Percentiles rank a stretch among this genome's conserved stretches.
Evolutionary conservation across 2,888 invertebrate genomes (phyloP).

Genomic region (Noctuana brunneofusca): DNA sequence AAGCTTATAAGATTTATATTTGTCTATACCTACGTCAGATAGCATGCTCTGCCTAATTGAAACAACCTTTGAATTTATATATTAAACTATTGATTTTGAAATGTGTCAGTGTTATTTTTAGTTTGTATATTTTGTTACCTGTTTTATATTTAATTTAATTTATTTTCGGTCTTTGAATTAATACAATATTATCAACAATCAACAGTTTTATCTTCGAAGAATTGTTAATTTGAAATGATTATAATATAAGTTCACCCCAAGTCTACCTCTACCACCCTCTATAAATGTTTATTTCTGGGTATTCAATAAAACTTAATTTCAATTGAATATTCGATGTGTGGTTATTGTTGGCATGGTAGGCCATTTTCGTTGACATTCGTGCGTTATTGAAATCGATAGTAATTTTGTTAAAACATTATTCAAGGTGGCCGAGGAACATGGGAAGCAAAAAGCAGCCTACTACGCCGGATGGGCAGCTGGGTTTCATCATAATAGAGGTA

Average conservation of each 20-base stretch:
- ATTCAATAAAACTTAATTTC: neutral
- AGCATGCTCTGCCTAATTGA: neutral
- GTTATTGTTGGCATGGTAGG: neutral
- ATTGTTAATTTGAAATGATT: neutral
- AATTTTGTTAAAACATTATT: slow-evolving; percentile 36
- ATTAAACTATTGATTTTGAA: too few relatives aligned
- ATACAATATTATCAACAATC: neutral
- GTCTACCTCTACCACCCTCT: neutral
- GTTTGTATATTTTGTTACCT: too few relatives aligned
- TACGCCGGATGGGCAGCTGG: slow-evolving; percentile 88
- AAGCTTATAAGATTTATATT: neutral
- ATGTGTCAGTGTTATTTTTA: neutral
- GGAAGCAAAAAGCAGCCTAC: slow-evolving; percentile 90
- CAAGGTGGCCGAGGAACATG: slow-evolving; percentile 91
- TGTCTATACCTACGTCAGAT: too few relatives aligned
- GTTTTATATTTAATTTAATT: too few relatives aligned
- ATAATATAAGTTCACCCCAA: neutral
- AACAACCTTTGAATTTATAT: too few relatives aligned
- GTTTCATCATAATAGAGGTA: slow-evolving; percentile 83
- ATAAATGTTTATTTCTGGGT: neutral
- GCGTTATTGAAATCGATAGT: neutral
- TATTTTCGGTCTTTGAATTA: neutral
- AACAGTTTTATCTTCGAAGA: too few relatives aligned
- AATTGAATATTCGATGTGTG: neutral
- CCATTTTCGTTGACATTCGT: neutral